These are phyloP conservation scores for Altica lythri DNA, from an alignment of 2,888 invertebrate genomes.

Conservation along the genomic window DNA sequence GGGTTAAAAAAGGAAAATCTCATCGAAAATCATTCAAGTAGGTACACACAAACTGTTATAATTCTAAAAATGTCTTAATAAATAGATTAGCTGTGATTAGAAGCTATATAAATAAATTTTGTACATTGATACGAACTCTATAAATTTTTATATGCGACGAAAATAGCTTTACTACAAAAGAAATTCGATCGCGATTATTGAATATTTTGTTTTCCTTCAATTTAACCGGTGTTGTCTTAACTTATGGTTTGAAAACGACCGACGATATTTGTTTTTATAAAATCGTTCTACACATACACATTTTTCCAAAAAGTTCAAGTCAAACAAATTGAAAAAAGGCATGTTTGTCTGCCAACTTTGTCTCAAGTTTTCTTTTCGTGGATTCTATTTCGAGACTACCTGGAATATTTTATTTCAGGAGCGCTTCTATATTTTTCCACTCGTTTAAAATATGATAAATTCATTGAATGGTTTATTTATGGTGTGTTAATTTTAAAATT, in stretches of 20 bases:
- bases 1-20: too few relatives aligned
- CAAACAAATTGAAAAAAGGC: constrained; percentile 15
- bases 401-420: constrained; percentile 5
- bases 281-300: background rate
- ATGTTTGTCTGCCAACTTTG: constrained; percentile 12
- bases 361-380: constrained; percentile 9
- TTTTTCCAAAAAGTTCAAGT: background rate
- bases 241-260: constrained; percentile 1
- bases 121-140: too few relatives aligned
- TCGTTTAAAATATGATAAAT: too few relatives aligned
- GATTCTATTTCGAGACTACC: constrained; percentile 12
- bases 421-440: background rate
- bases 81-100: too few relatives aligned
- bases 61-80: too few relatives aligned
- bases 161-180: too few relatives aligned
- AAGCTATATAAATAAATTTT: too few relatives aligned
- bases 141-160: too few relatives aligned
- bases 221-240: constrained; percentile 7
- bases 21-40: too few relatives aligned
- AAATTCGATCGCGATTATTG: background rate
- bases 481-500: too few relatives aligned
- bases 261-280: constrained; percentile 17
- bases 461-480: too few relatives aligned
- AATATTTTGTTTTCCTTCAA: constrained; percentile 3
- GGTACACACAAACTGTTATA: too few relatives aligned